phyloP scores from a whole-genome alignment of 92 coral and sea anemone genomes.

The Zoanthus gigantus region DNA sequence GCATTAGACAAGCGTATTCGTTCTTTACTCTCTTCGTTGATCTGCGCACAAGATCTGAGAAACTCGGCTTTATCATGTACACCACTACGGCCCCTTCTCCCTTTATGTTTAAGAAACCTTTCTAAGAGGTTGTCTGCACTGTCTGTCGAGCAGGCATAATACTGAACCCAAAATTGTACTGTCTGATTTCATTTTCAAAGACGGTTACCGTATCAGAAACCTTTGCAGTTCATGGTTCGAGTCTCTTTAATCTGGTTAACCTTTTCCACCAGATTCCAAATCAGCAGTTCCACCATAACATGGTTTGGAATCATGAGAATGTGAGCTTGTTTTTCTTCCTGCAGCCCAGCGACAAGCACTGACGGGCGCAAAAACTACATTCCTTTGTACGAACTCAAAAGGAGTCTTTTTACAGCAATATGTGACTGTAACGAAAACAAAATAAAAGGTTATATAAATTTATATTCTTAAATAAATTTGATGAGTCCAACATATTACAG shows the following conservation, averaged over 20 bases:
- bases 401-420: constrained; percentile 72
- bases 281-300: constrained; percentile 83
- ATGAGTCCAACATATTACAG: too few species aligned
- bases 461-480: too few species aligned
- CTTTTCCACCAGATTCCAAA: constrained; percentile 57
- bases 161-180: too few species aligned
- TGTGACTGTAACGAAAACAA: constrained; percentile 62
- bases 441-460: too few species aligned
- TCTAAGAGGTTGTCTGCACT: too few species aligned
- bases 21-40: too few species aligned
- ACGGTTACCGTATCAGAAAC: not conserved
- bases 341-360: constrained; percentile 86
- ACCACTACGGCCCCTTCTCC: too few species aligned
- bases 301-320: constrained; percentile 56
- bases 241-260: not conserved
- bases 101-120: too few species aligned
- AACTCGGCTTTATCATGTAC: too few species aligned
- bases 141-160: too few species aligned
- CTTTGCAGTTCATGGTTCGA: not conserved
- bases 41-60: too few species aligned
- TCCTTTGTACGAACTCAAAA: constrained; percentile 69
- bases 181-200: not conserved
- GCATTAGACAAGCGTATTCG: too few species aligned
- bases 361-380: constrained; percentile 74
- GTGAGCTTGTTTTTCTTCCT: constrained; percentile 45